Evolutionary conservation across 1,140 invertebrate genomes (phyloP).

Genomic region (Hesperophylax magnus): DNA sequence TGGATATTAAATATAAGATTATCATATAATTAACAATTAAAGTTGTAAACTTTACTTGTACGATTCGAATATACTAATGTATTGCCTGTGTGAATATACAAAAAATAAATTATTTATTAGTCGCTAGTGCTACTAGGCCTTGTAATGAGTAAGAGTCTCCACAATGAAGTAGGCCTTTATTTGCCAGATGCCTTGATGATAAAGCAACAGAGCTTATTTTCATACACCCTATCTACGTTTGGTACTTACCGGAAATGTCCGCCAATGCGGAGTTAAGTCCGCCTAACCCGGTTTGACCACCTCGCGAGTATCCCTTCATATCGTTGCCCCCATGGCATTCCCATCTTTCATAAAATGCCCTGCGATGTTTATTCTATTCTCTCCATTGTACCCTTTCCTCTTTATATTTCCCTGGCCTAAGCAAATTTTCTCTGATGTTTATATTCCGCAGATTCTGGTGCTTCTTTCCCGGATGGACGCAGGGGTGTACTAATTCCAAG

Average conservation of each 20-base stretch:
- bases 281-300: conserved; percentile 49
- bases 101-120: too few relatives aligned
- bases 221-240: too few relatives aligned
- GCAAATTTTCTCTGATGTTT: conserved; percentile 58
- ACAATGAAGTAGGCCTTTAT: too few relatives aligned
- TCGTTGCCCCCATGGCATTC: background rate
- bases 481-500: conserved; percentile 35
- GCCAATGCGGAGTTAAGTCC: conserved; percentile 51
- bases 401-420: conserved; percentile 55
- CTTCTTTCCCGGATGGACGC: conserved; percentile 44
- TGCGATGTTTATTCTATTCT: conserved; percentile 57
- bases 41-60: too few relatives aligned
- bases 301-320: conserved; percentile 50
- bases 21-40: too few relatives aligned
- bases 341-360: conserved; percentile 58
- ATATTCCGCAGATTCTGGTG: conserved; percentile 55
- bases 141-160: too few relatives aligned
- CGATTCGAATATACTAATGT: too few relatives aligned
- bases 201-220: too few relatives aligned
- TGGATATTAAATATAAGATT: too few relatives aligned
- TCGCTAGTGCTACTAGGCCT: too few relatives aligned
- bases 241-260: conserved; percentile 8
- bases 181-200: too few relatives aligned
- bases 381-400: conserved; percentile 57
- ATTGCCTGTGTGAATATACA: too few relatives aligned